Conservation (phyloP, 2,797 vertebrate genomes). For the Neomorphus geoffroyi region DNA sequence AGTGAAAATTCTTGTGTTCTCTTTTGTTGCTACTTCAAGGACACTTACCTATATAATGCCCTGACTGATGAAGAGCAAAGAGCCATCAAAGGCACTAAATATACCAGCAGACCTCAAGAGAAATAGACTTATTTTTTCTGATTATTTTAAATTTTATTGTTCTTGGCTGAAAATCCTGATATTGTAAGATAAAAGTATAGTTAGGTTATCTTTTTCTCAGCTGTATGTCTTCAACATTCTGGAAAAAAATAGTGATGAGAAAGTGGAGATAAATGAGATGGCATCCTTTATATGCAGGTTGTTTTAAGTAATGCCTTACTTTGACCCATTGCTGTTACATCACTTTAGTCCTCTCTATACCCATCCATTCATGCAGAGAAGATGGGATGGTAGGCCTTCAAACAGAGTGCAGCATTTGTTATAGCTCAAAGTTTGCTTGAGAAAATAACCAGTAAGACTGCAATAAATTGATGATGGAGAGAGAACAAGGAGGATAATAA, state of each 20-base stretch:
- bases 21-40: background rate
- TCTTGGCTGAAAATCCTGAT: background rate
- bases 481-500: background rate
- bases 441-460: background rate
- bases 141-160: background rate
- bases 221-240: background rate
- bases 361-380: background rate
- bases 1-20: background rate
- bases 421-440: background rate
- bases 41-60: background rate
- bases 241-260: background rate
- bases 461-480: background rate
- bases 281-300: background rate
- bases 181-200: background rate
- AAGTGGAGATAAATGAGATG: background rate
- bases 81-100: background rate
- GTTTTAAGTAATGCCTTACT: background rate
- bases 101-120: background rate
- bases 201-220: background rate
- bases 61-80: background rate
- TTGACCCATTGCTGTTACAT: background rate
- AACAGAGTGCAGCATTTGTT: background rate
- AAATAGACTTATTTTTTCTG: background rate
- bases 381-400: background rate
- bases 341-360: background rate